A percentile compares a stretch with the other conserved stretches of the same genome.
These are phyloP conservation scores for Myotis vivesi DNA, from an alignment of 2,797 vertebrate genomes.

Conservation along the genomic window DNA sequence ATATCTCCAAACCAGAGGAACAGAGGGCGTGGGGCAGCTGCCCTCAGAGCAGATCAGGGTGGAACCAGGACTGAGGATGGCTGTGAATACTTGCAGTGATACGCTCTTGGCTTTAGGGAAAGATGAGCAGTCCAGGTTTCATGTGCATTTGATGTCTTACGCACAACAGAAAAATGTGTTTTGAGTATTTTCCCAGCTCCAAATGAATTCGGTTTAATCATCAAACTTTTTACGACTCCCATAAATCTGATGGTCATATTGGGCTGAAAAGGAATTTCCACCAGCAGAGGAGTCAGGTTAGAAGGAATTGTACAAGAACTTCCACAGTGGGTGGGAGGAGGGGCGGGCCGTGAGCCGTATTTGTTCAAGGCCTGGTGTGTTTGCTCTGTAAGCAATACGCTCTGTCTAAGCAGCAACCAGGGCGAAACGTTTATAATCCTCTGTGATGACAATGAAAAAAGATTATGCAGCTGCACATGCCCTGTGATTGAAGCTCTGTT, in stretches of 20 bases:
- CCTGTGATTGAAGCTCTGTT: neutral
- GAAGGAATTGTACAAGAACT: neutral
- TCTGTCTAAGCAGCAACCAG: neutral
- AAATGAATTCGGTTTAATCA: neutral
- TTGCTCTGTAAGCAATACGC: neutral
- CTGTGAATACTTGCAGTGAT: too few species aligned
- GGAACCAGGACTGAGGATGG: neutral
- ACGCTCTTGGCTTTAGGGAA: neutral
- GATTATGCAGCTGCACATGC: neutral
- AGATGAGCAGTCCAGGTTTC: neutral
- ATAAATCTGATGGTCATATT: neutral
- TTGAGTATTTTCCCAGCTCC: neutral
- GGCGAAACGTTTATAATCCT: neutral
- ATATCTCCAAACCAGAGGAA: neutral
- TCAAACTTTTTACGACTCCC: neutral
- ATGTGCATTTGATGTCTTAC: neutral
- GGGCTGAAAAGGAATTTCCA: neutral
- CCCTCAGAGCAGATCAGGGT: neutral
- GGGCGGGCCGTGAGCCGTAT: neutral
- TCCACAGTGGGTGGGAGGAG: neutral
- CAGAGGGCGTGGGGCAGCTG: neutral
- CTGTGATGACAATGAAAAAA: neutral
- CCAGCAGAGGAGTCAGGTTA: neutral
- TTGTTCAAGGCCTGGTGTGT: neutral
- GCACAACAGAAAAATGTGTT: neutral